Conservation (phyloP, 2,797 vertebrate genomes). For the Chaetophractus vellerosus region DNA sequence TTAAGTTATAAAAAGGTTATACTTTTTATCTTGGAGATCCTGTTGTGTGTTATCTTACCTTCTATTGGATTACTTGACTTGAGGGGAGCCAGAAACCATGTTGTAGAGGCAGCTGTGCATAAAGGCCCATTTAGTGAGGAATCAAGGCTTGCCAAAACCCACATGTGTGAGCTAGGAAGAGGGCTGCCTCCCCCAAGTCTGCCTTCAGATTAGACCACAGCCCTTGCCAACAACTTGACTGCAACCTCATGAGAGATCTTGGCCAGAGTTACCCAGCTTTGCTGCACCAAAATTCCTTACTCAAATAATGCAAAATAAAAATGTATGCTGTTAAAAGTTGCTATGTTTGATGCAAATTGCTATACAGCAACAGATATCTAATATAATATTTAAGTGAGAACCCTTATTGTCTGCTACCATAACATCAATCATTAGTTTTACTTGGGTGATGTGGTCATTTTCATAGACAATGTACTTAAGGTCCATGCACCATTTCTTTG, state of each 20-base stretch:
- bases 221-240: background rate
- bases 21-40: background rate
- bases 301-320: background rate
- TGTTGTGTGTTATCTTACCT: background rate
- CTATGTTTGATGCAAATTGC: background rate
- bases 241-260: background rate
- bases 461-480: background rate
- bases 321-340: background rate
- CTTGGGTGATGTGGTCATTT: background rate
- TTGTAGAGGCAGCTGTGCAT: slow-evolving; percentile 50
- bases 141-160: background rate
- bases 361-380: slow-evolving; percentile 2
- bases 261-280: background rate
- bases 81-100: background rate
- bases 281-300: background rate
- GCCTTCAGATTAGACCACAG: background rate
- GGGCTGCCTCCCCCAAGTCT: no score
- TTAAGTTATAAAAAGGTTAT: background rate
- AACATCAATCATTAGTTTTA: background rate
- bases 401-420: background rate
- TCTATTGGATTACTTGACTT: background rate
- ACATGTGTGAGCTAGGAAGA: background rate
- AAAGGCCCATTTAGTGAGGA: background rate
- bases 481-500: background rate
- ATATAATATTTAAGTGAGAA: slow-evolving; percentile 22